These are phyloP conservation scores for Perithous albicinctus DNA, from an alignment of 2,888 invertebrate species.

Conservation along the genomic window DNA sequence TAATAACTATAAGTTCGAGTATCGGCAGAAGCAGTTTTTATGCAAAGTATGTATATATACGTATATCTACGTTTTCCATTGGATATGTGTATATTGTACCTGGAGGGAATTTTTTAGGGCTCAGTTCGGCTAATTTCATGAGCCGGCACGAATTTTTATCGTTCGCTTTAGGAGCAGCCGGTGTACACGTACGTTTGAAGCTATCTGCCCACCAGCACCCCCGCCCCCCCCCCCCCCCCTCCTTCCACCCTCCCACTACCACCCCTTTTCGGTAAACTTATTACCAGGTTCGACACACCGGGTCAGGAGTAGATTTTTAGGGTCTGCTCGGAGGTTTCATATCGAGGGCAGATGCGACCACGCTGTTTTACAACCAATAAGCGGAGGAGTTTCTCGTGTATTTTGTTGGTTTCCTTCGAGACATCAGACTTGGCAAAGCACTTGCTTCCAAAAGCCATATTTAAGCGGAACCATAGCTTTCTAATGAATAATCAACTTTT, in stretches of 20 bases:
- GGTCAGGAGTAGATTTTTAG: slow-evolving; percentile 76
- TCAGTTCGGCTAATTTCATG: slow-evolving; percentile 65
- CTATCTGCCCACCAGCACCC: neutral
- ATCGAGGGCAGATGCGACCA: slow-evolving; percentile 76
- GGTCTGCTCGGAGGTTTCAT: slow-evolving; percentile 73
- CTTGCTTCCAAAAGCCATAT: neutral
- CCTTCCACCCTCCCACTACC: no score
- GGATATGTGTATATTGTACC: slow-evolving; percentile 19
- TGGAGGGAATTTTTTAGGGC: slow-evolving; percentile 32
- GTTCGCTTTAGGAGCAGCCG: slow-evolving; percentile 68
- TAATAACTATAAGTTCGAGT: slow-evolving; percentile 50
- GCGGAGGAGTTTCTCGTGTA: slow-evolving; percentile 55
- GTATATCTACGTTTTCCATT: slow-evolving; percentile 23
- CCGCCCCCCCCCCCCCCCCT: no score
- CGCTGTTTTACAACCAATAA: slow-evolving; percentile 80
- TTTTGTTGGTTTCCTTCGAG: slow-evolving; percentile 17
- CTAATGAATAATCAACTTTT: slow-evolving; percentile 6
- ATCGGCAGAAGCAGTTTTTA: slow-evolving; percentile 40
- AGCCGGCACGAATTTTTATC: slow-evolving; percentile 68
- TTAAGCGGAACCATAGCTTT: neutral
- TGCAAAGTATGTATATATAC: slow-evolving; percentile 41
- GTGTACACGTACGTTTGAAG: slow-evolving; percentile 54
- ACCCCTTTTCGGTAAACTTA: slow-evolving; percentile 57
- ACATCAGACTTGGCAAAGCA: neutral
- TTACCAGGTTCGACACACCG: slow-evolving; percentile 62